These are phyloP conservation scores for Brachionus plicatilis DNA, from an alignment of 1,140 invertebrate species.

Conservation along the genomic window DNA sequence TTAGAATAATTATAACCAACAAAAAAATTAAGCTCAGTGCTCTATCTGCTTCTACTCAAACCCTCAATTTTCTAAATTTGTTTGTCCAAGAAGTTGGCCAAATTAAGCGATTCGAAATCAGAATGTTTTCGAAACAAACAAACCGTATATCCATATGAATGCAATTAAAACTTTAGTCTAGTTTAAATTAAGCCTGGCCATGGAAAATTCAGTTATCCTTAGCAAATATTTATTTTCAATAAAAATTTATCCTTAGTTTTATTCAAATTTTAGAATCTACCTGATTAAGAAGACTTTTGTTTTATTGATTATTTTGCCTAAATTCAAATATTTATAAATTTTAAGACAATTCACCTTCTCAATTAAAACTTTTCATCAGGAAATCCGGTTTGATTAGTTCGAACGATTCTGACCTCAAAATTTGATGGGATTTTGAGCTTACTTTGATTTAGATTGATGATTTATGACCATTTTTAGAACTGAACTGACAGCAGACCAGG, in stretches of 20 bases:
- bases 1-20: background rate
- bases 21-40: background rate
- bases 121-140: background rate
- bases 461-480: background rate
- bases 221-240: background rate
- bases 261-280: background rate
- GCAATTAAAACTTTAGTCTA: background rate
- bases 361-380: background rate
- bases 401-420: background rate
- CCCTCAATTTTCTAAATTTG: background rate
- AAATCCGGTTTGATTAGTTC: background rate
- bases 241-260: background rate
- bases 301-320: background rate
- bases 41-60: background rate
- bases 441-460: background rate
- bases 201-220: background rate
- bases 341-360: background rate
- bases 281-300: background rate
- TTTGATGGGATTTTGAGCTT: background rate
- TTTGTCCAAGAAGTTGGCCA: background rate
- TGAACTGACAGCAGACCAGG: background rate
- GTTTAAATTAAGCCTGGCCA: background rate
- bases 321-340: background rate
- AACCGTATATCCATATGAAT: background rate
- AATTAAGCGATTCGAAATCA: background rate